Evolutionary conservation across 2,888 invertebrate genomes (phyloP).

Genomic region (Hydroisotoma schaefferi): DNA sequence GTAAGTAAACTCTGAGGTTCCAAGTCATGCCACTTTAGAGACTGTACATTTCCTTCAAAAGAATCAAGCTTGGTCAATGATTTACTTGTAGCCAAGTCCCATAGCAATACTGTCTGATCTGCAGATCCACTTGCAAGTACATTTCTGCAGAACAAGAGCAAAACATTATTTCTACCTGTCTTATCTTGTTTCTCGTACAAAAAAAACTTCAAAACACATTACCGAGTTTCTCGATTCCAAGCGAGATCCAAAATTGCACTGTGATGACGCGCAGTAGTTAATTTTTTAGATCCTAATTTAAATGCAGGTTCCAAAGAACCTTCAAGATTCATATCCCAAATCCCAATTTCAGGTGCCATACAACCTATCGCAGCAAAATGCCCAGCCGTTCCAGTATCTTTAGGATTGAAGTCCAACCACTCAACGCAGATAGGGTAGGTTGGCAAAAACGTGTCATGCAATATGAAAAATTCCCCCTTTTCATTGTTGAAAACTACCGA

Average conservation of each 20-base stretch:
- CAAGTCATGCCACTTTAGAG: conserved; percentile 75
- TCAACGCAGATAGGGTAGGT: conserved; percentile 89
- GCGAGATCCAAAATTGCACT: conserved; percentile 87
- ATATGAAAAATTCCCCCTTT: conserved; percentile 84
- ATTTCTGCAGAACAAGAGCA: conserved; percentile 61
- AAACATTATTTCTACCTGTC: too few species aligned
- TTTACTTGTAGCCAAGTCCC: conserved; percentile 82
- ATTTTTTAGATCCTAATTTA: conserved; percentile 70
- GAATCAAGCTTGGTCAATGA: conserved; percentile 70
- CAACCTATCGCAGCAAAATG: conserved; percentile 89
- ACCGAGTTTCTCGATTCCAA: conserved; percentile 62
- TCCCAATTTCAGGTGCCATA: conserved; percentile 86
- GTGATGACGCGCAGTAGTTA: conserved; percentile 68
- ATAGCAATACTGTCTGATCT: conserved; percentile 78
- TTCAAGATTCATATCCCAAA: conserved; percentile 96
- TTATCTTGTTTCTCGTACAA: too few species aligned
- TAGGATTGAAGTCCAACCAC: conserved; percentile 86
- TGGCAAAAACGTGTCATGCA: conserved; percentile 86
- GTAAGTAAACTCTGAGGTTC: conserved; percentile 78
- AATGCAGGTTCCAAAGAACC: conserved; percentile 85
- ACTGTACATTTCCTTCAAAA: conserved; percentile 80
- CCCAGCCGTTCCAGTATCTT: conserved; percentile 61
- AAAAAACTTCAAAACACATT: neutral
- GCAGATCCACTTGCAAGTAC: conserved; percentile 90
- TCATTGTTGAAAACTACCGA: conserved; percentile 85